Evolutionary conservation across 2,888 invertebrate genomes (phyloP).

Genomic region (Lepetodrilus schrolli): DNA sequence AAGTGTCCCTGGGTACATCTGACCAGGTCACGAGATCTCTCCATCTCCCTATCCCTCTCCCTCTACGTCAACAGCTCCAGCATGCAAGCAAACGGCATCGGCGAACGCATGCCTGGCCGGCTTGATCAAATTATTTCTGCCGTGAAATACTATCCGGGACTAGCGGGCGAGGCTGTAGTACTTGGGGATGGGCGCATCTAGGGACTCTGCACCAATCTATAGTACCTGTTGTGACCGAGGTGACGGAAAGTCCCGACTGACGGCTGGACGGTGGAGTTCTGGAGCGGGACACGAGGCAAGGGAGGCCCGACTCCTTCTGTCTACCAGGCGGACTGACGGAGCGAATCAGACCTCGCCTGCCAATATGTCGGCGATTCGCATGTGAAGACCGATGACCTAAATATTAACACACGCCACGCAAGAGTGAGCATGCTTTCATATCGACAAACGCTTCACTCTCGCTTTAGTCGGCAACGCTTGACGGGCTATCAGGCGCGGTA

Average conservation of each 20-base stretch:
- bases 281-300: neutral
- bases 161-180: neutral
- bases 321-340: constrained; percentile 17
- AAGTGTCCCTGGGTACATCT: neutral
- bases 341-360: constrained; percentile 18
- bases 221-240: too few species aligned
- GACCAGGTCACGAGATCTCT: neutral
- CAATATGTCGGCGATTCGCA: constrained; percentile 26
- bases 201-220: too few species aligned
- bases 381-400: constrained; percentile 30
- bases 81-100: neutral
- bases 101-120: neutral
- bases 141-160: neutral
- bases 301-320: neutral
- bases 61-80: neutral
- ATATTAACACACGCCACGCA: constrained; percentile 33
- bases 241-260: neutral
- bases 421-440: constrained; percentile 28
- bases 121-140: neutral
- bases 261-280: too few species aligned
- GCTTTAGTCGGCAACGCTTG: neutral
- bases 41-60: neutral
- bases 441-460: constrained; percentile 13
- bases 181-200: too few species aligned
- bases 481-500: neutral